A percentile compares a stretch with the other conserved stretches of the same genome.
Conservation (phyloP, 2,888 invertebrate species). For the Philereme vetulata region DNA sequence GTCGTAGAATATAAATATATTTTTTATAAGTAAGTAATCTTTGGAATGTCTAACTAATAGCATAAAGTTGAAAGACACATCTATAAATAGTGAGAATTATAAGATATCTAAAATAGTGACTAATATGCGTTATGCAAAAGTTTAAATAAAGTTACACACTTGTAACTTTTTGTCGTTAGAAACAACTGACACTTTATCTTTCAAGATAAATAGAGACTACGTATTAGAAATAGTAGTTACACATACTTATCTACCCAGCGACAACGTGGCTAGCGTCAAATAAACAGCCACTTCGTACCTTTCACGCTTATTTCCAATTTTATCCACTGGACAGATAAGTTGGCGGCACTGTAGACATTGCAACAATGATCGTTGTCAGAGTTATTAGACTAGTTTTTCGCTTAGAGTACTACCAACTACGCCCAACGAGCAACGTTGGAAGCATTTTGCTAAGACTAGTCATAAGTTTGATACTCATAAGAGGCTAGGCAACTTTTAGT, state of each 20-base stretch:
- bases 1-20: neutral
- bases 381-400: too few species aligned
- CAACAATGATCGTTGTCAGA: too few species aligned
- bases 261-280: too few species aligned
- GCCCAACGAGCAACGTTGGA: too few species aligned
- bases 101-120: conserved; percentile 18
- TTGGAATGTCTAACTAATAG: conserved; percentile 36
- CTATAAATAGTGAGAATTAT: conserved; percentile 24
- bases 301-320: too few species aligned
- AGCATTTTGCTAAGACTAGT: neutral
- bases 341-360: too few species aligned
- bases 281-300: too few species aligned
- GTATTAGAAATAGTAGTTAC: too few species aligned
- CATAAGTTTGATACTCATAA: neutral
- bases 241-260: too few species aligned
- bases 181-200: neutral
- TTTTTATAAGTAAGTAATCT: conserved; percentile 9
- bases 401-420: too few species aligned
- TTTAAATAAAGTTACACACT: neutral
- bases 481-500: conserved; percentile 4
- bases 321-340: too few species aligned
- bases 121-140: conserved; percentile 10
- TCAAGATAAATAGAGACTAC: too few species aligned
- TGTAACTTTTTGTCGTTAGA: conserved; percentile 3
- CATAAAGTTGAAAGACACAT: conserved; percentile 22